Percentiles rank a stretch among this genome's conserved stretches.
These are phyloP conservation scores for Hydropsyche tenuis DNA, from an alignment of 1,140 invertebrate genomes.

Conservation along the genomic window DNA sequence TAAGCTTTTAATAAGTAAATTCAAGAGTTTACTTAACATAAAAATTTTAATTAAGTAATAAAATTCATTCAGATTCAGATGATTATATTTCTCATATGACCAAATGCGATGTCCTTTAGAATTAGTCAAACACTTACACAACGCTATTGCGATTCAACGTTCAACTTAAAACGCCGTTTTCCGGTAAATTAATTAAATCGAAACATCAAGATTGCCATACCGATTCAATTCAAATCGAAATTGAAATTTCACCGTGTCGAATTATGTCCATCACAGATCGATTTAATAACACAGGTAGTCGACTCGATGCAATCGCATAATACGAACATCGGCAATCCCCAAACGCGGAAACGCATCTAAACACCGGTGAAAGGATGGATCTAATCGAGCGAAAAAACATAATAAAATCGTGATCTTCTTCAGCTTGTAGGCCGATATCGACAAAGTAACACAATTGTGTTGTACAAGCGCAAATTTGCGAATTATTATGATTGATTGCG, in stretches of 20 bases:
- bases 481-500: slow-evolving; percentile 22
- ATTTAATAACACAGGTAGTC: background rate
- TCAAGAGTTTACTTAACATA: no score
- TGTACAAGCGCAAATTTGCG: background rate
- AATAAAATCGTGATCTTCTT: slow-evolving; percentile 9
- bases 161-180: no score
- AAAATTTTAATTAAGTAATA: no score
- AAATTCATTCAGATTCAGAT: no score
- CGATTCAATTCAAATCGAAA: slow-evolving; percentile 4
- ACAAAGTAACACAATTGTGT: background rate
- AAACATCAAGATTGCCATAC: background rate
- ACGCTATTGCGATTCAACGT: no score
- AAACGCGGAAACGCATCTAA: slow-evolving; percentile 25
- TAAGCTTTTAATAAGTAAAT: no score
- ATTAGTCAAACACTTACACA: no score
- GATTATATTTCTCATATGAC: no score
- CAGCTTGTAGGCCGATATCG: background rate
- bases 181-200: no score
- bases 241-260: background rate
- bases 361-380: slow-evolving; percentile 28
- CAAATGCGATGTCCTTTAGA: no score
- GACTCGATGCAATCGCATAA: background rate
- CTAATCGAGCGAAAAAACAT: slow-evolving; percentile 6
- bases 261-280: background rate
- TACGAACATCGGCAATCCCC: background rate